A percentile compares a stretch with the other conserved stretches of the same genome.
Evolutionary conservation across 2,797 vertebrate species (phyloP).

Genomic region (Dipus sagitta): DNA sequence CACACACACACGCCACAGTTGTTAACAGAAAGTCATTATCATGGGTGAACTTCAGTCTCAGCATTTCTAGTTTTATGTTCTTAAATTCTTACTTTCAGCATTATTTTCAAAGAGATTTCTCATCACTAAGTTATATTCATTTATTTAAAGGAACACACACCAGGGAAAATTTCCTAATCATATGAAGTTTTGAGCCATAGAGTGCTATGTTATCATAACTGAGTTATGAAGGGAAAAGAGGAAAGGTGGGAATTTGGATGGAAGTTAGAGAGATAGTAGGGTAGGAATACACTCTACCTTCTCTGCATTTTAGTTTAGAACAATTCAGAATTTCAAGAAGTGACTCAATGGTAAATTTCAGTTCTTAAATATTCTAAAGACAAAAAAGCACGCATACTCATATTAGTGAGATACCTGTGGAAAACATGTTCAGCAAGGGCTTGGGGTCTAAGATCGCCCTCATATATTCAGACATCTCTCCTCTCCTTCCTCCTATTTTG

Average conservation of each 20-base stretch:
- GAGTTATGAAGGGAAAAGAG: neutral
- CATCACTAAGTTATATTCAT: neutral
- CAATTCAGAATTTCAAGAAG: neutral
- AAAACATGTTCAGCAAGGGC: neutral
- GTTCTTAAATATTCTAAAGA: neutral
- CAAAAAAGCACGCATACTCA: neutral
- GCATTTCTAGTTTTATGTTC: neutral
- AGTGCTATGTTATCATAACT: neutral
- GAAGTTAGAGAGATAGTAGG: neutral
- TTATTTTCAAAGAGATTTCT: slow-evolving; percentile 30
- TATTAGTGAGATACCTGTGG: neutral
- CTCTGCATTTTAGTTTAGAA: neutral
- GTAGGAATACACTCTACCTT: neutral
- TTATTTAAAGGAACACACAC: neutral
- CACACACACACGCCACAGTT: too few relatives aligned
- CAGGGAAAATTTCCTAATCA: neutral
- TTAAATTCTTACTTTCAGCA: neutral
- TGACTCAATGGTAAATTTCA: neutral
- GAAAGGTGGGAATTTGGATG: neutral
- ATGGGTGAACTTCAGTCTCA: neutral
- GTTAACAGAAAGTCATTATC: neutral
- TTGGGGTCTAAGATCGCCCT: neutral
- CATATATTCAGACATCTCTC: neutral
- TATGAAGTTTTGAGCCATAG: neutral
- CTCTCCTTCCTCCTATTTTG: neutral